Evolutionary conservation across 1,140 invertebrate species (phyloP).

Genomic region (Drosophila grimshawi): DNA sequence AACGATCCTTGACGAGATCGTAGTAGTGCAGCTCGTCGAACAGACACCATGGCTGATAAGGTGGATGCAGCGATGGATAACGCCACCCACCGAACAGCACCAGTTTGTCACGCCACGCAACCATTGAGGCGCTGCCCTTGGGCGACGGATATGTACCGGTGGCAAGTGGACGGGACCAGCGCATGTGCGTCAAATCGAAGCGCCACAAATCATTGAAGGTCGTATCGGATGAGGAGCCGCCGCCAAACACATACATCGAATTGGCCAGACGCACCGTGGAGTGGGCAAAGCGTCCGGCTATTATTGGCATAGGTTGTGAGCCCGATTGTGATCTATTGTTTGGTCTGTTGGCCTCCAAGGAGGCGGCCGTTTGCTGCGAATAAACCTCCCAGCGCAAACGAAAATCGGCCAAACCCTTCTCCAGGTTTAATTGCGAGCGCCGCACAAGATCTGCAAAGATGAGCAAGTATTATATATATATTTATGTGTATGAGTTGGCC

Average conservation of each 20-base stretch:
- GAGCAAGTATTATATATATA: neutral
- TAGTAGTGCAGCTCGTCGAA: slow-evolving; percentile 98
- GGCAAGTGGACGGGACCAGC: slow-evolving; percentile 92
- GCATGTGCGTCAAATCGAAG: slow-evolving; percentile 93
- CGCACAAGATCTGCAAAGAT: slow-evolving; percentile 70
- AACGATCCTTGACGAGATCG: slow-evolving; percentile 92
- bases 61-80: slow-evolving; percentile 94
- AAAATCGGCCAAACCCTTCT: slow-evolving; percentile 77
- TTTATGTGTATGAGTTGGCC: neutral
- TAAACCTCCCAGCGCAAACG: slow-evolving; percentile 77
- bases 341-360: slow-evolving; percentile 35
- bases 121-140: slow-evolving; percentile 97
- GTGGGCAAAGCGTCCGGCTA: slow-evolving; percentile 96
- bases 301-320: slow-evolving; percentile 85
- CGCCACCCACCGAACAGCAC: slow-evolving; percentile 98
- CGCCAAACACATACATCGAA: slow-evolving; percentile 97
- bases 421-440: slow-evolving; percentile 73
- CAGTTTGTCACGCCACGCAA: slow-evolving; percentile 92
- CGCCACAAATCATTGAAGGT: slow-evolving; percentile 99
- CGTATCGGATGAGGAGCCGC: slow-evolving; percentile 96
- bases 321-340: slow-evolving; percentile 6
- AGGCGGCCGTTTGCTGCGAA: slow-evolving; percentile 58
- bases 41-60: slow-evolving; percentile 94
- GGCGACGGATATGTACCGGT: slow-evolving; percentile 96
- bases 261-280: slow-evolving; percentile 93